Evolutionary conservation across 2,797 vertebrate genomes (phyloP).

Genomic region (Xenops minutus): DNA sequence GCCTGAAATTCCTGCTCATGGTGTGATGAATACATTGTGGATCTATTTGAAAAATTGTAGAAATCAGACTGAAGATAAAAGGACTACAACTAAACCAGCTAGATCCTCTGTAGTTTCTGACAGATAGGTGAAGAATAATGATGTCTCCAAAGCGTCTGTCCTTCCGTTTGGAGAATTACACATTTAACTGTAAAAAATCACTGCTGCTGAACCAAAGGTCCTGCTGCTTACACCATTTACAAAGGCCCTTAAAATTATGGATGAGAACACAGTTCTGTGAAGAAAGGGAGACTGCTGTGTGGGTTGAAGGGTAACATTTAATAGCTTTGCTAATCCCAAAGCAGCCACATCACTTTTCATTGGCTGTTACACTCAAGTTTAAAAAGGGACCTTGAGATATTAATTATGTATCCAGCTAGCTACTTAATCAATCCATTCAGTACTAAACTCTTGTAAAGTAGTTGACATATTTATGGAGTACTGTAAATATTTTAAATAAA

Average conservation of each 20-base stretch:
- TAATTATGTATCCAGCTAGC: not conserved
- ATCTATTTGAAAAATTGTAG: slow-evolving; percentile 7
- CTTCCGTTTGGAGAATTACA: slow-evolving; percentile 29
- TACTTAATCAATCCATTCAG: not conserved
- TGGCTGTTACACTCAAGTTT: not conserved
- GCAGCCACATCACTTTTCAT: not conserved
- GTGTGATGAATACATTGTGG: slow-evolving; percentile 31
- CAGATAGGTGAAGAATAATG: slow-evolving; percentile 54
- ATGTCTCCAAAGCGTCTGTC: slow-evolving; percentile 49
- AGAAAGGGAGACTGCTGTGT: slow-evolving; percentile 37
- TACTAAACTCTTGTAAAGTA: not conserved
- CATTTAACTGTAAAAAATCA: slow-evolving; percentile 49
- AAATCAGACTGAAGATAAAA: slow-evolving; percentile 55
- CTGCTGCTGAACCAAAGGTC: slow-evolving; percentile 24
- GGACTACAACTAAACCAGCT: slow-evolving; percentile 8
- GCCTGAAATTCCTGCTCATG: slow-evolving; percentile 15
- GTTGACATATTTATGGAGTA: not conserved
- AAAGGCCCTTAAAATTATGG: slow-evolving; percentile 47
- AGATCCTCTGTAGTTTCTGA: slow-evolving; percentile 49
- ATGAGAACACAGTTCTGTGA: slow-evolving; percentile 2
- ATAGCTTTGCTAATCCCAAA: slow-evolving; percentile 22
- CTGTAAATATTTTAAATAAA: not conserved
- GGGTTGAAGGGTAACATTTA: slow-evolving; percentile 39
- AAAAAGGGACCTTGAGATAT: not conserved
- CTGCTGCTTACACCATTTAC: slow-evolving; percentile 38